phyloP scores from a whole-genome alignment of 2,797 vertebrate genomes.

The Anabas testudineus region DNA sequence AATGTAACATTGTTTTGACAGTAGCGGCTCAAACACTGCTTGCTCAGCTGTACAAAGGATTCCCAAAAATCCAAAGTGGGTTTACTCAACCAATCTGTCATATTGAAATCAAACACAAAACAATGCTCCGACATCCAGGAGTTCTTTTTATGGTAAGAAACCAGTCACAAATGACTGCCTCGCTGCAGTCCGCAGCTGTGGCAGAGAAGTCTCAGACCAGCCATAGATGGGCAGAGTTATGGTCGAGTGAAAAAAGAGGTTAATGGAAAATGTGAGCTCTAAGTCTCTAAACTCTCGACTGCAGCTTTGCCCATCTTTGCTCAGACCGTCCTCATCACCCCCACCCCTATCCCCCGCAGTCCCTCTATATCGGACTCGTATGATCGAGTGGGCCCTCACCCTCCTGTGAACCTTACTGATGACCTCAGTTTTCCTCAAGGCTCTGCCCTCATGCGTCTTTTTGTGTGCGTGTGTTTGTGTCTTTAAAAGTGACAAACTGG shows the following conservation, averaged over 20 bases:
- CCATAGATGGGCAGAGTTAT: constrained; percentile 76
- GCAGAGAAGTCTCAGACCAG: constrained; percentile 47
- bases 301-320: constrained; percentile 36
- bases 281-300: constrained; percentile 61
- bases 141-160: constrained; percentile 73
- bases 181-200: constrained; percentile 46
- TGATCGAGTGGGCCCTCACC: constrained; percentile 53
- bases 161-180: constrained; percentile 63
- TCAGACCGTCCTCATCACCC: constrained; percentile 41
- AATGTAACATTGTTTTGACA: constrained; percentile 70
- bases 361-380: constrained; percentile 16
- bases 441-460: constrained; percentile 34
- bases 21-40: constrained; percentile 66
- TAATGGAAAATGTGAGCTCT: constrained; percentile 77
- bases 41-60: constrained; percentile 74
- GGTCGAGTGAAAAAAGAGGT: constrained; percentile 65
- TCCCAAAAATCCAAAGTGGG: constrained; percentile 65
- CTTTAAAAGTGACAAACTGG: constrained; percentile 12
- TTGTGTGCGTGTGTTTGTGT: constrained; percentile 3
- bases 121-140: constrained; percentile 56
- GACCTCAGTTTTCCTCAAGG: constrained; percentile 40
- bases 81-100: constrained; percentile 74
- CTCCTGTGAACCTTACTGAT: constrained; percentile 47
- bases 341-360: not conserved
- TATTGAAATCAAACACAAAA: constrained; percentile 76